Evolutionary conservation across 2,888 invertebrate genomes (phyloP).

Genomic region (Drosophila sordidapex): DNA sequence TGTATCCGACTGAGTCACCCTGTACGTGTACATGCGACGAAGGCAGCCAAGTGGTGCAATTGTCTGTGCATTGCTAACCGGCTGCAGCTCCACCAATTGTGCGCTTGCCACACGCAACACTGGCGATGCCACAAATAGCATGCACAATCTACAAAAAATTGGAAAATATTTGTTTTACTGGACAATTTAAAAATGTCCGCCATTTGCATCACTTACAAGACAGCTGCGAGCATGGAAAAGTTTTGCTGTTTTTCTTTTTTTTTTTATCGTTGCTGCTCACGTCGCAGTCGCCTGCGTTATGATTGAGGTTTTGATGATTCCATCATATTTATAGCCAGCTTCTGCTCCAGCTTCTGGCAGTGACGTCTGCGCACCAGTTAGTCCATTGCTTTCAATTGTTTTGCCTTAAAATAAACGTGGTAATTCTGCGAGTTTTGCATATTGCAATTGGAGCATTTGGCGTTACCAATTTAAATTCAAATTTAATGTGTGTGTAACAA

Average conservation of each 20-base stretch:
- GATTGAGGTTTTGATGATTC: constrained; percentile 6
- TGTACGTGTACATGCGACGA: constrained; percentile 88
- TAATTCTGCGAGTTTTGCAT: constrained; percentile 38
- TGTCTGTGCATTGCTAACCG: constrained; percentile 81
- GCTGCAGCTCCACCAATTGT: constrained; percentile 80
- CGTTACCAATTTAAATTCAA: constrained; percentile 38
- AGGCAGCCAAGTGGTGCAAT: constrained; percentile 88
- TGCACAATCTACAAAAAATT: constrained; percentile 26
- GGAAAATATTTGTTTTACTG: background rate
- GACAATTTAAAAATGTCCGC: background rate
- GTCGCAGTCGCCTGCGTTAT: constrained; percentile 26
- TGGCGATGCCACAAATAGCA: constrained; percentile 24
- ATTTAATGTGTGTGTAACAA: constrained; percentile 24
- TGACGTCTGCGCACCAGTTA: constrained; percentile 38
- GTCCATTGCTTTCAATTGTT: background rate
- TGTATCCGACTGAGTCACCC: constrained; percentile 86
- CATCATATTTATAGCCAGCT: constrained; percentile 37
- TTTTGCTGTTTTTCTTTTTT: background rate
- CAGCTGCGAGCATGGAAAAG: constrained; percentile 20
- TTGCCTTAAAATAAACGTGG: constrained; percentile 38
- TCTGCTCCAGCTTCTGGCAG: constrained; percentile 1
- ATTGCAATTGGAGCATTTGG: constrained; percentile 16
- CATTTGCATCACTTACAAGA: constrained; percentile 37
- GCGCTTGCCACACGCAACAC: constrained; percentile 34
- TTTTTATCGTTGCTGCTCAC: background rate